These are phyloP conservation scores for Pogoniulus pusillus DNA, from an alignment of 2,797 vertebrate genomes.

Conservation along the genomic window DNA sequence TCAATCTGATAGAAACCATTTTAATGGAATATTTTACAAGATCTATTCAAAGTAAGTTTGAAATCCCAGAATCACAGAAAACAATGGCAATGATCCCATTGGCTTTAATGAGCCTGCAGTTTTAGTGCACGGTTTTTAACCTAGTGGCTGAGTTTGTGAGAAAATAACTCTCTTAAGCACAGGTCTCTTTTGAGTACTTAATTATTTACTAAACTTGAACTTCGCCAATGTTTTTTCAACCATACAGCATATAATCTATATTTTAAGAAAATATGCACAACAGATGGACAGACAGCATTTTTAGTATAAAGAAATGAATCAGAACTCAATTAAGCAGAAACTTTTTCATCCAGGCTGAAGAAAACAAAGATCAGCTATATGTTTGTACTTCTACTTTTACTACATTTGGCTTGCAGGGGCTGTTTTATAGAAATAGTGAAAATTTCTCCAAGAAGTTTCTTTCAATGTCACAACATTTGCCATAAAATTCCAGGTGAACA, in stretches of 20 bases:
- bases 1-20: neutral
- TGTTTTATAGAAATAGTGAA: slow-evolving; percentile 12
- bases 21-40: slow-evolving; percentile 1
- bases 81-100: neutral
- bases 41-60: neutral
- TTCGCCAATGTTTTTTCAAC: neutral
- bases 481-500: neutral
- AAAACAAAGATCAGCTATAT: neutral
- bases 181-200: neutral
- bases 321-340: neutral
- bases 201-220: neutral
- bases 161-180: neutral
- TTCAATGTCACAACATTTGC: slow-evolving; percentile 20
- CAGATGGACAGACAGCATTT: neutral
- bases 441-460: slow-evolving; percentile 10
- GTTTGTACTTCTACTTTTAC: slow-evolving; percentile 22
- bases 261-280: neutral
- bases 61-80: neutral
- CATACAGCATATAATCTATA: neutral
- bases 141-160: neutral
- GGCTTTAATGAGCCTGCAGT: neutral
- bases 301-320: neutral
- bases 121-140: neutral
- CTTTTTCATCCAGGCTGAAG: neutral
- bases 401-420: neutral